These are phyloP conservation scores for Distichodus sexfasciatus DNA, from an alignment of 2,797 vertebrate genomes.

Conservation along the genomic window DNA sequence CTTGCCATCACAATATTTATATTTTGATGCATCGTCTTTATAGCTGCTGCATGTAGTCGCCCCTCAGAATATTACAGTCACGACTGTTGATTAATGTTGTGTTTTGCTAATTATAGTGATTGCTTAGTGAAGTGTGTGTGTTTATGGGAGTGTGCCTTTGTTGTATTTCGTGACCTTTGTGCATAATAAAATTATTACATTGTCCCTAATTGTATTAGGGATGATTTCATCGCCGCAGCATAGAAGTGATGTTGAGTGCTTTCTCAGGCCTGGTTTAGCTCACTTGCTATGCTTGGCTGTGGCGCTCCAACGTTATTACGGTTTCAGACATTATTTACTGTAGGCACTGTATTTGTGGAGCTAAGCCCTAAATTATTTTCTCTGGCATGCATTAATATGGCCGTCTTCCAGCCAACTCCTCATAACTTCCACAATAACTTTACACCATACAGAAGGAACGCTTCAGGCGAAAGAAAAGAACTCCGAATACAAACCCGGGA, in stretches of 20 bases:
- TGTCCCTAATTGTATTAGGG: background rate
- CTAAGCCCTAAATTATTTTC: conserved; percentile 39
- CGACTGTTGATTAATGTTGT: background rate
- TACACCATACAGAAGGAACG: conserved; percentile 16
- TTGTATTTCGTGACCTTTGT: background rate
- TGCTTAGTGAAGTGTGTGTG: background rate
- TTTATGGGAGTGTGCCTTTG: background rate
- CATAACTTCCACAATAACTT: conserved; percentile 25
- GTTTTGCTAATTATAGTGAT: background rate
- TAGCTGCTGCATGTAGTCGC: background rate
- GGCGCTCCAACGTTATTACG: conserved; percentile 29
- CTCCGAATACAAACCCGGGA: conserved; percentile 30
- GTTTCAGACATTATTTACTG: conserved; percentile 32
- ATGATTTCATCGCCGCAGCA: conserved; percentile 23
- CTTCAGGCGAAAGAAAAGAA: background rate
- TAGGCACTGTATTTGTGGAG: conserved; percentile 21
- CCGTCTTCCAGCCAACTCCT: conserved; percentile 18
- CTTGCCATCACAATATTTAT: no score
- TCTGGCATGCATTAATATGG: conserved; percentile 35
- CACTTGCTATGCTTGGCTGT: conserved; percentile 29
- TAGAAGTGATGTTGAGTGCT: background rate
- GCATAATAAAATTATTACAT: conserved; percentile 15
- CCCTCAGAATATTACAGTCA: background rate
- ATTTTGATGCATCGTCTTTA: no score
- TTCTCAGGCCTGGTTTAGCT: conserved; percentile 4